Conservation (phyloP, 2,797 vertebrate genomes). For the Petrocephalus sullivani region DNA sequence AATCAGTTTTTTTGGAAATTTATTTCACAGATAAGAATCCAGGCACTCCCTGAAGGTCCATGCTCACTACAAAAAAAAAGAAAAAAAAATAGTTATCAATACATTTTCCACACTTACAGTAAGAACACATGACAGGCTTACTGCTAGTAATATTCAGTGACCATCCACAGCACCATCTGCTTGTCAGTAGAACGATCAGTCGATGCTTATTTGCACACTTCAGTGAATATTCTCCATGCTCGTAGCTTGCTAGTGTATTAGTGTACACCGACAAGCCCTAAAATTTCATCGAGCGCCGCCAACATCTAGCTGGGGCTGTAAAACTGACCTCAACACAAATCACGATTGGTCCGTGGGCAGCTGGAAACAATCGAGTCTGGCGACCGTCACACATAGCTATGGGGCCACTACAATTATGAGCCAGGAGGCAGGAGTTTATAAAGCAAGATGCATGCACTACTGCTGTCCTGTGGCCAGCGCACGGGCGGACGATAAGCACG, state of each 20-base stretch:
- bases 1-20: conserved; percentile 47
- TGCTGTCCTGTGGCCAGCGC: not conserved
- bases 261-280: not conserved
- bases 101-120: not conserved
- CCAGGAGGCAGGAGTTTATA: no score
- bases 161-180: not conserved
- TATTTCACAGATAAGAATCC: conserved; percentile 64
- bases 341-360: not conserved
- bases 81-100: not conserved
- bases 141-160: not conserved
- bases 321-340: not conserved
- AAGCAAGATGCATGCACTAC: not conserved
- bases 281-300: not conserved
- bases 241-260: not conserved
- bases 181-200: not conserved
- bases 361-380: not conserved
- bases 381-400: not conserved
- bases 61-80: conserved; percentile 58
- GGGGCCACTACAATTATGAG: not conserved
- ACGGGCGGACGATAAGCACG: not conserved
- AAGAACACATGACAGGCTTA: not conserved
- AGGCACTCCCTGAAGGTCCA: conserved; percentile 45
- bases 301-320: not conserved
- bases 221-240: not conserved
- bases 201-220: not conserved